Base-by-base conservation (phyloP, 2,888 invertebrate species). In the Leptinotarsa peninsularis region DNA sequence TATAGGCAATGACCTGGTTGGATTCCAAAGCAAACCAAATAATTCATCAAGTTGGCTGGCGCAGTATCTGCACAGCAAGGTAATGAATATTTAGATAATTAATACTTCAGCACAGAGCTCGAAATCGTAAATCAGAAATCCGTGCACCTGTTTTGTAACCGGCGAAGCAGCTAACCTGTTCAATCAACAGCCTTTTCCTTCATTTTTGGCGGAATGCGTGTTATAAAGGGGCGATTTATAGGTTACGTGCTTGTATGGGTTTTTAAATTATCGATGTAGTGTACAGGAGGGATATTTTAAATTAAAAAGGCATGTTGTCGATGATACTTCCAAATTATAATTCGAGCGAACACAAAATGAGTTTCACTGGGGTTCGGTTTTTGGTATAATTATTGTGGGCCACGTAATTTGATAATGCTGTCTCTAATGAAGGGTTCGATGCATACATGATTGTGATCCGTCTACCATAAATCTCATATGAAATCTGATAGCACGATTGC, bases 51-150 rank as follows among this genome's bases (percentile, higher is more conserved):
- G 58, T 33, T 58, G 58, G 21, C 70, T 60, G 69, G 54, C 33
- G 70, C 50, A 52, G 54, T 68, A 50, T 50, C 68, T 21, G 58
- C 56, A 49, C 70, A 70, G 50, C 70, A 23, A 56, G 70, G 23
- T 60, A 60, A 70, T 70, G 50, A 70, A 70, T 70, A 60, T 70
- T 70, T 70, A 60, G 58, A 56, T 70, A 70, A 70, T 70, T 70
- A 70, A 70, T 70, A 70, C 70, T 70, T 63, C 63, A 63, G 63
- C 63, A 17, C 15, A 63, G 63, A 63, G 33, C 63, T 63, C 43
- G n/a, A n/a, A 43, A 63, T 63, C 63, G 63, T 63, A 63, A 63
- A 63, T 63, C 63, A 63, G 63, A 63, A 58, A 63, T 63, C 33
- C 63, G 63, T 43, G 63, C 63, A 63, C 63, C 63, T 63, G 63